A percentile compares a stretch with the other conserved stretches of the same genome.
phyloP scores from a whole-genome alignment of 1,140 invertebrate species.

The Ridgeia piscesae region DNA sequence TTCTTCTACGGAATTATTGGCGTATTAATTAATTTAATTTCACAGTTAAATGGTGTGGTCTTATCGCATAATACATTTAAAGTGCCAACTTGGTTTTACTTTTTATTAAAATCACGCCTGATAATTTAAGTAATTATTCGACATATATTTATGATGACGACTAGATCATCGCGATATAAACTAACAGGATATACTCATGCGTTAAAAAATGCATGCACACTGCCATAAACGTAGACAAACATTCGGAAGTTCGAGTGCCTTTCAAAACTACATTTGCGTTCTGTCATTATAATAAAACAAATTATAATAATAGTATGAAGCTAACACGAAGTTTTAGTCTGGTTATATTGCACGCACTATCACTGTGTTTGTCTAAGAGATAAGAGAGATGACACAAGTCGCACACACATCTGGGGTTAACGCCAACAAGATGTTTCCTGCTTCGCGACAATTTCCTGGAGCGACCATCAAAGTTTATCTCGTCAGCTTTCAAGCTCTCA shows the following conservation, averaged over 20 bases:
- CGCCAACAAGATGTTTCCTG: not conserved
- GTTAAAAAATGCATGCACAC: no score
- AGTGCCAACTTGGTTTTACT: no score
- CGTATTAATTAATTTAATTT: not conserved
- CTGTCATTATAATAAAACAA: not conserved
- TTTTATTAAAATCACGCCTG: not conserved
- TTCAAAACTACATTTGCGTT: not conserved
- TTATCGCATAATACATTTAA: not conserved
- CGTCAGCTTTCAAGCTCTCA: not conserved
- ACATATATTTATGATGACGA: not conserved
- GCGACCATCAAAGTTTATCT: not conserved
- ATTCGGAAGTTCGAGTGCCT: no score
- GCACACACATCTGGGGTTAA: not conserved
- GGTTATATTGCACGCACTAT: not conserved
- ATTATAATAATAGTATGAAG: not conserved
- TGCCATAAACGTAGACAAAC: no score
- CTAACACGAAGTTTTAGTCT: slow-evolving; percentile 24
- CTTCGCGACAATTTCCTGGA: not conserved
- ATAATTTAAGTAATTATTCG: not conserved
- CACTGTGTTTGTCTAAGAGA: not conserved
- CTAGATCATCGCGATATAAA: not conserved
- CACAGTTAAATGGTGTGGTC: not conserved
- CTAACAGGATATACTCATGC: not conserved
- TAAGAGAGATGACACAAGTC: not conserved
- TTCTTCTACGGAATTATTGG: not conserved